These are phyloP conservation scores for Dorcus hopei DNA, from an alignment of 2,888 invertebrate species.

Conservation along the genomic window DNA sequence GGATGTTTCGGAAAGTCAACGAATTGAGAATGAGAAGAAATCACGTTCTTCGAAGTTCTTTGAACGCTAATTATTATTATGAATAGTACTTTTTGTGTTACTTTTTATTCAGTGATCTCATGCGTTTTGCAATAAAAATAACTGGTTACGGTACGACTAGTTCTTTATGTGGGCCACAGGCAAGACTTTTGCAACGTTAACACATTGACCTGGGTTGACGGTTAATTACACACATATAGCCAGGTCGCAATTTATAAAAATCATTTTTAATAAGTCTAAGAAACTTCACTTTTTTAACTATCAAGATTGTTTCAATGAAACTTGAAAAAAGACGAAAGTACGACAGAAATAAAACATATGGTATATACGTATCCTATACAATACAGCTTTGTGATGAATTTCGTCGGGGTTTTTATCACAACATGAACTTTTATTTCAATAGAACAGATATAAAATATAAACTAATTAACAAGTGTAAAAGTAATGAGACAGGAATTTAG, in stretches of 20 bases:
- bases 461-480: too few species aligned
- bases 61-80: conserved; percentile 1
- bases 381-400: too few species aligned
- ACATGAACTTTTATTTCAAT: too few species aligned
- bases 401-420: too few species aligned
- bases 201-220: conserved; percentile 1
- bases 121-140: background rate
- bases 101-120: conserved; percentile 3
- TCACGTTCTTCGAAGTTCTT: background rate
- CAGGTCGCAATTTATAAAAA: background rate
- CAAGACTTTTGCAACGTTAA: background rate
- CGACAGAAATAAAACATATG: too few species aligned
- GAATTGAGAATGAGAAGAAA: background rate
- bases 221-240: background rate
- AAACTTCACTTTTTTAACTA: too few species aligned
- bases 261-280: too few species aligned
- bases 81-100: background rate
- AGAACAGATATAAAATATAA: too few species aligned
- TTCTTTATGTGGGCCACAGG: background rate
- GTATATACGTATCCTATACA: too few species aligned
- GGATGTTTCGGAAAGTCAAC: background rate
- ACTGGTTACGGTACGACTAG: background rate
- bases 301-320: too few species aligned
- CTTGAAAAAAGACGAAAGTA: too few species aligned
- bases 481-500: too few species aligned